Base-by-base conservation (phyloP, 2,113 vertebrate species). In the Ptychochromis oligacanthus region DNA sequence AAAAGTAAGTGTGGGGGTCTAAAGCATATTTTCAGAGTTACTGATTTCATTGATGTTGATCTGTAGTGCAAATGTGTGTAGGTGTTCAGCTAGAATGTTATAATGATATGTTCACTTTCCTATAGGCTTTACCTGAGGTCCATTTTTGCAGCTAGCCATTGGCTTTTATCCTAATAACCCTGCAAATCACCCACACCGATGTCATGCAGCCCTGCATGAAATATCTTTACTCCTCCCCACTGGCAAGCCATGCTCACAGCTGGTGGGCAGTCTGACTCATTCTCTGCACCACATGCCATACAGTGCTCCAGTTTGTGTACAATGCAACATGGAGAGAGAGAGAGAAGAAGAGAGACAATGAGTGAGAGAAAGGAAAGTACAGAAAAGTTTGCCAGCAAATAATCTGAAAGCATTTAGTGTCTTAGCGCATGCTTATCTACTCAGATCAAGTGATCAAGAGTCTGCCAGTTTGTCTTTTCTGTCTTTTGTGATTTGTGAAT, bases 211-310 rank as follows among this genome's bases (percentile, higher is more conserved):
- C 57, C 86, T 76, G 77, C 77, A 74, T 88, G 80, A 90, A 90
- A 90, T 82, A 80, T 84, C 83, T 87, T 86, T 87, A 83, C 85
- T 92, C 87, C 87, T 77, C 80, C 83, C 83, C 77, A 75, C 81
- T 88, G 88, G 80, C 88, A 87, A 72, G 72, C 80, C 54, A 78
- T 31, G 81, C 89, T 90, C 93, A 90, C 92, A 93, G 94, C 93
- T 93, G 90, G 93, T 93, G 92, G 90, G 93, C 91, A 89, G 93
- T 82, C 91, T 95, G 92, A 95, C 89, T 94, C 93, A 93, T 88
- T 92, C 85, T 75, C 79, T 87, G 85, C 82, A 88, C 93, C 92
- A 92, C 93, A 94, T 92, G 93, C 89, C 89, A 80, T 86, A 70
- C 87, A 92, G 75, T 24, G 79, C 85, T 90, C 80, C 85, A 84